phyloP scores from a whole-genome alignment of 1,140 invertebrate species.

The Globodera ellingtonae region DNA sequence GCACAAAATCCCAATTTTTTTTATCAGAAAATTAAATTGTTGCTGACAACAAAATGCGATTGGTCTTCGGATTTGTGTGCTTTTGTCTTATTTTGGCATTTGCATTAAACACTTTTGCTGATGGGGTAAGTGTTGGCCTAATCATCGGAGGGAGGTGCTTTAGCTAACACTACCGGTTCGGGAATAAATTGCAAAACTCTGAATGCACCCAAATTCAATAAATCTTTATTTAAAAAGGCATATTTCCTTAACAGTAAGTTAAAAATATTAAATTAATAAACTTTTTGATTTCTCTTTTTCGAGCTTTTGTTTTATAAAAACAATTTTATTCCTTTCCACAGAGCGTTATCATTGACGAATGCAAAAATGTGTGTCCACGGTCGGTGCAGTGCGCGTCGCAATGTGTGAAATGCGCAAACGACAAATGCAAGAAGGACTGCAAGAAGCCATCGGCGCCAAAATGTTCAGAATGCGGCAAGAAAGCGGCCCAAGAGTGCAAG shows the following conservation, averaged over 20 bases:
- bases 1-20: no score
- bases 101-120: neutral
- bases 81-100: neutral
- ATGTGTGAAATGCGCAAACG: neutral
- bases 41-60: neutral
- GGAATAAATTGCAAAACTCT: no score
- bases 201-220: no score
- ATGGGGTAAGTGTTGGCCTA: neutral
- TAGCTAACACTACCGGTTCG: no score
- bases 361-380: neutral
- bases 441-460: slow-evolving; percentile 1
- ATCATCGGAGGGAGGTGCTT: no score
- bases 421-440: neutral
- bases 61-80: neutral
- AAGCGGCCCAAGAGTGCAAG: neutral
- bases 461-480: neutral
- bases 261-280: no score
- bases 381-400: neutral
- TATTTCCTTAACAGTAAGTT: no score
- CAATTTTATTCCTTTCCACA: neutral
- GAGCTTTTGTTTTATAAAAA: no score
- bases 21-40: no score
- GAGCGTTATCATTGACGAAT: neutral
- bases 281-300: no score
- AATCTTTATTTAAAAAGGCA: no score